Percentiles rank a stretch among this genome's conserved stretches.
Conservation (phyloP, 2,113 vertebrate genomes). For the Nothocercus nigrocapillus region DNA sequence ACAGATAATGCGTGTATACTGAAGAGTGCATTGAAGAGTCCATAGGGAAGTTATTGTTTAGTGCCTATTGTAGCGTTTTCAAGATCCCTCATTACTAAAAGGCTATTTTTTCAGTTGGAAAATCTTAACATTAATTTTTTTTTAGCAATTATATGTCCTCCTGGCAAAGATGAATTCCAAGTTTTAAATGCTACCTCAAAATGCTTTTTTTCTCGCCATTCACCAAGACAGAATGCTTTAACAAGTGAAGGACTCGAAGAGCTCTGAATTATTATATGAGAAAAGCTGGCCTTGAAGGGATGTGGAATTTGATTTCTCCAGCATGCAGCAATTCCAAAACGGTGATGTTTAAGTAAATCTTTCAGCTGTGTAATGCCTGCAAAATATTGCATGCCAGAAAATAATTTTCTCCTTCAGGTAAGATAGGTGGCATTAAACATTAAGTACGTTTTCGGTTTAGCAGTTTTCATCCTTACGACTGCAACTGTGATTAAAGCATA, state of each 20-base stretch:
- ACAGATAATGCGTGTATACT: slow-evolving; percentile 46
- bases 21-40: neutral
- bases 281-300: slow-evolving; percentile 13
- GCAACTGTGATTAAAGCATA: neutral
- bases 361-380: slow-evolving; percentile 24
- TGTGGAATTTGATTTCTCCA: slow-evolving; percentile 30
- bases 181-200: slow-evolving; percentile 49
- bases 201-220: slow-evolving; percentile 38
- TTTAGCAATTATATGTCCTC: slow-evolving; percentile 41
- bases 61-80: slow-evolving; percentile 28
- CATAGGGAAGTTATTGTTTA: slow-evolving; percentile 12
- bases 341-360: slow-evolving; percentile 28
- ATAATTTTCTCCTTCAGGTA: slow-evolving; percentile 1
- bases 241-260: slow-evolving; percentile 46
- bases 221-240: slow-evolving; percentile 33
- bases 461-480: slow-evolving; percentile 4
- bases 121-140: slow-evolving; percentile 64
- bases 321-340: slow-evolving; percentile 19
- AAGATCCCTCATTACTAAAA: slow-evolving; percentile 47
- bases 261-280: slow-evolving; percentile 7
- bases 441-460: neutral
- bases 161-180: slow-evolving; percentile 22
- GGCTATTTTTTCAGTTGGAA: slow-evolving; percentile 61
- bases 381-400: neutral
- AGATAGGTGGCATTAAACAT: neutral